phyloP scores from a whole-genome alignment of 2,888 invertebrate genomes.

The Tipula helvola region DNA sequence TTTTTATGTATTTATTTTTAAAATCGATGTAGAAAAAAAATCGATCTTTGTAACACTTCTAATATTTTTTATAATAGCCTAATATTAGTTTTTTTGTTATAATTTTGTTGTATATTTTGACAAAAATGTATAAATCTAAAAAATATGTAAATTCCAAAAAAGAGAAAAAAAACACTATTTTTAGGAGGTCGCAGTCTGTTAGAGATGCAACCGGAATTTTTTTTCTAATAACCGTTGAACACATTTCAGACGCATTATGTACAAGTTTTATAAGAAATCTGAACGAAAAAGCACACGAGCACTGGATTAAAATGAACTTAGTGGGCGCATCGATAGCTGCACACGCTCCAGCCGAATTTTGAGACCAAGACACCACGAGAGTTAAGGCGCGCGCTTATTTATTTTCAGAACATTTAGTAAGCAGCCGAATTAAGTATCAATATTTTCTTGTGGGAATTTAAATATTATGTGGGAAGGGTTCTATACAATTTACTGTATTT shows the following conservation, averaged over 20 bases:
- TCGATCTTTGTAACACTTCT: background rate
- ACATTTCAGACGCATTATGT: background rate
- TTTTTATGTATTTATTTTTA: background rate
- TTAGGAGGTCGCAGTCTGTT: background rate
- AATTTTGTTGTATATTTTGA: background rate
- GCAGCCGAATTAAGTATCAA: background rate
- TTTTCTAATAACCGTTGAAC: background rate
- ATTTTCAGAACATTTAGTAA: background rate
- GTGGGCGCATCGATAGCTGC: background rate
- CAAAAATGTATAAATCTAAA: background rate
- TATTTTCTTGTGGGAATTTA: background rate
- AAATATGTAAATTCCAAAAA: background rate
- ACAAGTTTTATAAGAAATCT: background rate
- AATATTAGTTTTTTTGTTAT: background rate
- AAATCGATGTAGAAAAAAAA: background rate
- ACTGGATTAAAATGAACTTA: background rate
- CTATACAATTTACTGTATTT: background rate
- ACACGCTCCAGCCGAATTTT: background rate
- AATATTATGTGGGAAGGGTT: background rate
- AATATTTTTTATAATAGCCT: background rate
- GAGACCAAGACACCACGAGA: slow-evolving; percentile 4
- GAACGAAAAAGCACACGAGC: background rate
- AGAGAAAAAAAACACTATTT: background rate
- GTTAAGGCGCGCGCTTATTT: background rate
- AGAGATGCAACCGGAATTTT: background rate